Base-by-base conservation (phyloP, 2,797 vertebrate species). In the Coranthus polyacanthus region DNA sequence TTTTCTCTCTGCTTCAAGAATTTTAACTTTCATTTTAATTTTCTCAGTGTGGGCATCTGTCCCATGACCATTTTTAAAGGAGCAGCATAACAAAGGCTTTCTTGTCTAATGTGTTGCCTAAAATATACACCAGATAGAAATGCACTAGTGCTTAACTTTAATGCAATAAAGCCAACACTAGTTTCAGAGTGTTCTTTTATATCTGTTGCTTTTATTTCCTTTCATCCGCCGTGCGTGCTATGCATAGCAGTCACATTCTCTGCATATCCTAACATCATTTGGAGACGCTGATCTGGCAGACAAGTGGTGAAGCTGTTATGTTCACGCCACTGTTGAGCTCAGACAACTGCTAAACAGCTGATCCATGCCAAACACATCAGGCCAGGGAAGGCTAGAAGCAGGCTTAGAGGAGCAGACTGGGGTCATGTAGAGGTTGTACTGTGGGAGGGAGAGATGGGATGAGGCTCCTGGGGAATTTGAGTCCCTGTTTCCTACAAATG, bases 311-410 rank as follows among this genome's bases (percentile, higher is more conserved):
- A 58, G 36, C 61, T 70, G 56, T 64, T 68, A 43, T 69, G 52
- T 60, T 32, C 7, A 9, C 24, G 39, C 3, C 21, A 49, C 67
- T 57, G 46, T 71, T 72, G 37, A 50, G 53, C 39, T 58, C 54
- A 21, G 69, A 75, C 81, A 82, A 69, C 75, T 84, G 79, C 51
- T 69, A 21, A 82, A 68, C 70, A 75, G 75, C 51, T 32, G 43
- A 78, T 64, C 17, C 46, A 7, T 7, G 60, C 52, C 58, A 45
- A 53, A 38, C 34, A 45, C 62, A 62, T 65, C 57, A 53, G 52
- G 32, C 24, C 39, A 22, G 17, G 3, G 29, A 60, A 64, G 51
- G 45, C 43, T n/a, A 12, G 43, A 52, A 36, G 34, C 34, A 42
- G 61, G 17, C 52, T 63, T 62, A 71, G 17, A 53, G 41, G 65